Base-by-base conservation (phyloP, 2,888 invertebrate species). In the Diarsia brunnea region DNA sequence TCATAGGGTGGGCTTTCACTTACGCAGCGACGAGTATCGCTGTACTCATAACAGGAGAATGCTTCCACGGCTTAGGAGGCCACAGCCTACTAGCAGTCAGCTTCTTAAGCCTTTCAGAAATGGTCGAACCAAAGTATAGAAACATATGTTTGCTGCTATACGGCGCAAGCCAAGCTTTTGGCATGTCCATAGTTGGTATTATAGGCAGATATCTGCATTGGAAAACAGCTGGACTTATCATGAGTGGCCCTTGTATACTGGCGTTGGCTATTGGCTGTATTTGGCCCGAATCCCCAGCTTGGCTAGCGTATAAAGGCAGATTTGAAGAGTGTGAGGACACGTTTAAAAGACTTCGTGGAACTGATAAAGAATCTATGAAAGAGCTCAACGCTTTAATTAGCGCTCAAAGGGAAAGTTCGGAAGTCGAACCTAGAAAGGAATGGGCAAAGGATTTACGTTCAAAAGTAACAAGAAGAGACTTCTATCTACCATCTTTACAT, bases 261-360 rank as follows among this genome's bases (percentile, higher is more conserved):
- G 85, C 86, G 0, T 38, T 87, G 14, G 3, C 74, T 0, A 73
- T 79, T 38, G 81, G 68, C 0, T 78, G 71, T 10, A n/a, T 69
- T 16, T 89, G 89, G 89, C 88, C 89, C 0, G 88, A 89, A 55
- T 89, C 89, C 0, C 89, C 89, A 10, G 78, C 83, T 2, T 89
- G 89, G 89, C 55, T 88, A 19, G 89, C 89, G 7, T 87, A 69
- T 63, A 89, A 84, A 64, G 86, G 86, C 2, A 67, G 82, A 24
- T 87, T 86, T 55, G 77, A 84, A 2, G 75, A 85, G 71, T 85
- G 89, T 47, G 75, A 86, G 27, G 19, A 71, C 45, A 72, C 85
- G 0, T 89, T 89, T 61, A 53, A 73, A 38, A 79, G 77, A 67
- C 55, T 89, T 16, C 71, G 89, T 68, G 88, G 89, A 0, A 79